Evolutionary conservation across 2,797 vertebrate species (phyloP).

Genomic region (Clarias platycephalus): DNA sequence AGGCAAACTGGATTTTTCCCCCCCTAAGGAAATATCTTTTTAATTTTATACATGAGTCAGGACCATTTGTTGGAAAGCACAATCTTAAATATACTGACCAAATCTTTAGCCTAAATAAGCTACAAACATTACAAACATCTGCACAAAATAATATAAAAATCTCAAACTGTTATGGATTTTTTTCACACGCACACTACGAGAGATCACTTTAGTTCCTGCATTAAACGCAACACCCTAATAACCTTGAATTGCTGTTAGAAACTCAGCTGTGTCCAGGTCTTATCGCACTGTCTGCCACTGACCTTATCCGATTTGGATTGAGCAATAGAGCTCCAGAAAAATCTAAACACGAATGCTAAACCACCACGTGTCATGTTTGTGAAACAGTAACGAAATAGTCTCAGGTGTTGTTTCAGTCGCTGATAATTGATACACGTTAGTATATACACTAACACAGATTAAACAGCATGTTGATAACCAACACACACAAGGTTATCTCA

Average conservation of each 20-base stretch:
- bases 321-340: not conserved
- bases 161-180: not conserved
- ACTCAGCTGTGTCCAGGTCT: not conserved
- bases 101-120: not conserved
- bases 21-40: not conserved
- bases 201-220: not conserved
- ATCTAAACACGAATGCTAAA: not conserved
- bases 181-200: not conserved
- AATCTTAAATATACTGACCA: not conserved
- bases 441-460: not conserved
- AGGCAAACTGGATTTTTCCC: not conserved
- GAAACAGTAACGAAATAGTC: not conserved
- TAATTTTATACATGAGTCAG: not conserved
- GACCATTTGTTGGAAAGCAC: not conserved
- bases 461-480: not conserved
- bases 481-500: too few relatives aligned
- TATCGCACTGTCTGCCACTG: not conserved
- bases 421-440: not conserved
- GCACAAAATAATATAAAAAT: not conserved
- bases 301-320: not conserved
- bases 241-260: conserved; percentile 4
- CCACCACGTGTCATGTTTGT: not conserved
- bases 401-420: not conserved
- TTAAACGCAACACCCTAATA: not conserved
- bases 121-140: not conserved